Evolutionary conservation across 1,140 invertebrate species (phyloP).

Genomic region (Neodiprion pinetum): DNA sequence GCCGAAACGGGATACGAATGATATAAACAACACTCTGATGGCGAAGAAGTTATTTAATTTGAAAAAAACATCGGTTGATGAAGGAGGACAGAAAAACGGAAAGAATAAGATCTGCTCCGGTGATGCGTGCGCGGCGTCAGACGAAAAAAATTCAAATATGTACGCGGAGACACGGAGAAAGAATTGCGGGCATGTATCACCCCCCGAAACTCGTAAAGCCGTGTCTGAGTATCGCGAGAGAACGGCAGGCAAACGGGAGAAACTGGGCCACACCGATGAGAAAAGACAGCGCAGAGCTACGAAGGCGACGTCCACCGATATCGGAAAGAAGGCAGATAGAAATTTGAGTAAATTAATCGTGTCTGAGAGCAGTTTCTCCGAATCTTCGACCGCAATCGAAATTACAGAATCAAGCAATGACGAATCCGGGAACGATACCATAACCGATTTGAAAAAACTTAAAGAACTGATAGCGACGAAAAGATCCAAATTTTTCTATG

Average conservation of each 20-base stretch:
- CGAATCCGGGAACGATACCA: slow-evolving; percentile 31
- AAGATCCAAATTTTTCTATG: slow-evolving; percentile 43
- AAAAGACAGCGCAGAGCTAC: not conserved
- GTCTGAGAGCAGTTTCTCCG: slow-evolving; percentile 10
- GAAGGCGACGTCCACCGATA: not conserved
- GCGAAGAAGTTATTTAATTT: not conserved
- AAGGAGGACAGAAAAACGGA: not conserved
- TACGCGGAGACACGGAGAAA: slow-evolving; percentile 9
- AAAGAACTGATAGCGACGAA: slow-evolving; percentile 39
- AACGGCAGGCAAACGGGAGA: not conserved
- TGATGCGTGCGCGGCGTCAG: not conserved
- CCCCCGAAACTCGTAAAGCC: not conserved
- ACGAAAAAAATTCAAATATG: slow-evolving; percentile 11
- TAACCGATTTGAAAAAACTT: slow-evolving; percentile 38
- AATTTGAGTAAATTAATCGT: not conserved
- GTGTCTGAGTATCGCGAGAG: slow-evolving; percentile 15
- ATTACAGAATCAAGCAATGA: slow-evolving; percentile 28
- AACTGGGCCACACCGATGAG: not conserved
- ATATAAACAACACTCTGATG: not conserved
- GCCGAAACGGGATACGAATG: slow-evolving; percentile 11
- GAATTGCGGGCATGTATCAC: not conserved
- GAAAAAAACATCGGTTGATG: not conserved
- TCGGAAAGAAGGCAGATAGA: slow-evolving; percentile 13
- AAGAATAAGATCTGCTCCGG: not conserved
- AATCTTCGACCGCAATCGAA: not conserved